phyloP scores from a whole-genome alignment of 2,113 vertebrate genomes.

The Crotalus tigris region DNA sequence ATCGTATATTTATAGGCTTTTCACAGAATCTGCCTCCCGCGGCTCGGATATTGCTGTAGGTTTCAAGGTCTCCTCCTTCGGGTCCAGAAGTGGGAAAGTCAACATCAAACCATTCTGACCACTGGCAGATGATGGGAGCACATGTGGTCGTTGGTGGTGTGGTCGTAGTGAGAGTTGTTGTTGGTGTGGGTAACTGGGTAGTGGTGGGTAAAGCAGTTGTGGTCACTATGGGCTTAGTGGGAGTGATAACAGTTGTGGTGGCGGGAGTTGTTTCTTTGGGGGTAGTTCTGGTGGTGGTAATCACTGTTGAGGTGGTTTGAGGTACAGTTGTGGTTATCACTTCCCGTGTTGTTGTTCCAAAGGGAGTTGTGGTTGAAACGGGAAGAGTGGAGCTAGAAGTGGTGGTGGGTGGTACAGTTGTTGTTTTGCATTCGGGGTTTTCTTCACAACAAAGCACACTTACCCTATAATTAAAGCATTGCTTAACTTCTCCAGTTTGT shows the following conservation, averaged over 20 bases:
- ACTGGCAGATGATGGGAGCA: constrained; percentile 23
- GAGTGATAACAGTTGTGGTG: background rate
- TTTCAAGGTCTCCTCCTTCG: constrained; percentile 40
- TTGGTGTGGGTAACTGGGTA: background rate
- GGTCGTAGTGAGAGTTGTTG: background rate
- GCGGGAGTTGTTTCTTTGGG: background rate
- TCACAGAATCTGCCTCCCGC: constrained; percentile 46
- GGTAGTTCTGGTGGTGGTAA: background rate
- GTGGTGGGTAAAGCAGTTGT: background rate
- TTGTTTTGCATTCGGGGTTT: too few species aligned
- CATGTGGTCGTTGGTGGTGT: constrained; percentile 7
- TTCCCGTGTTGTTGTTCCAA: too few species aligned
- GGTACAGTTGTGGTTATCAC: too few species aligned
- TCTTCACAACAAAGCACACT: too few species aligned
- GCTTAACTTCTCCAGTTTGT: too few species aligned
- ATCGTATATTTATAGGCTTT: constrained; percentile 35
- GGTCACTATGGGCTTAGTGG: background rate
- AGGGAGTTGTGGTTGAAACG: too few species aligned
- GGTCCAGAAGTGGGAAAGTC: constrained; percentile 47
- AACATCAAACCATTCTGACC: constrained; percentile 64
- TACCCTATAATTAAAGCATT: too few species aligned
- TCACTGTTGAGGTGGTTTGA: too few species aligned
- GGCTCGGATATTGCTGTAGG: constrained; percentile 56
- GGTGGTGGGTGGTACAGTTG: too few species aligned
- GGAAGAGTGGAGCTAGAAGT: too few species aligned